Base-by-base conservation (phyloP, 2,888 invertebrate species). In the Oxycera nigricornis region DNA sequence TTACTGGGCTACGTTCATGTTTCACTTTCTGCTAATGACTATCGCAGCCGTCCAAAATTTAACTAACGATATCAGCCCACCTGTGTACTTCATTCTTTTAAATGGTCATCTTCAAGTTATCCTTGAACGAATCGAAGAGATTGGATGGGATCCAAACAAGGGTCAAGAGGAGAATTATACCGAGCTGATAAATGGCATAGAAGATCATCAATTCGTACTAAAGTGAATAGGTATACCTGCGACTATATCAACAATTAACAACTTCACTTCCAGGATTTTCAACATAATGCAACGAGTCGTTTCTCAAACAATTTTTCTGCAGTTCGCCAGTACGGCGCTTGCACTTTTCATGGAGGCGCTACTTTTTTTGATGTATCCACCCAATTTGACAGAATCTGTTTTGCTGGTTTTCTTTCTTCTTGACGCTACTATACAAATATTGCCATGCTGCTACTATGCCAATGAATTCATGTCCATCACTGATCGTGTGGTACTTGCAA, bases 371-470 rank as follows among this genome's bases (percentile, higher is more conserved):
- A 7, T 31, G 7, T 70, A 55, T 31, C 31, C 52, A 2, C 52
- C 26, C 17, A 70, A 4, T 31, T 11, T 55, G 17, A 52, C 31
- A 22, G 70, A 31, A 20, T 35, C 14, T 4, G 7, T 55, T 1
- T 17, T 52, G n/a, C 9, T 31, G 1, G 26, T 70, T 9, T 52
- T 31, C 30, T 30, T 35, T 22, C 22, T 55, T 14, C 7, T 52
- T 1, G 52, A 11, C 6, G 20, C 9, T 2, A 31, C 30, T 11
- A 7, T 31, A 1, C 31, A 70, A 17, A 55, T 70, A 2, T 35
- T 70, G 6, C 70, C 70, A 31, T 68, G 31, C 24, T 74, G 74
- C 28, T 74, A 62, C 26, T 74, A 74, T 11, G 39, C 70, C 20
- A 61, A 72, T 26, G 20, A 62, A 31, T 52, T 74, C 11, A 46